Base-by-base conservation (phyloP, 2,113 vertebrate genomes). In the Chinchilla lanigera region DNA sequence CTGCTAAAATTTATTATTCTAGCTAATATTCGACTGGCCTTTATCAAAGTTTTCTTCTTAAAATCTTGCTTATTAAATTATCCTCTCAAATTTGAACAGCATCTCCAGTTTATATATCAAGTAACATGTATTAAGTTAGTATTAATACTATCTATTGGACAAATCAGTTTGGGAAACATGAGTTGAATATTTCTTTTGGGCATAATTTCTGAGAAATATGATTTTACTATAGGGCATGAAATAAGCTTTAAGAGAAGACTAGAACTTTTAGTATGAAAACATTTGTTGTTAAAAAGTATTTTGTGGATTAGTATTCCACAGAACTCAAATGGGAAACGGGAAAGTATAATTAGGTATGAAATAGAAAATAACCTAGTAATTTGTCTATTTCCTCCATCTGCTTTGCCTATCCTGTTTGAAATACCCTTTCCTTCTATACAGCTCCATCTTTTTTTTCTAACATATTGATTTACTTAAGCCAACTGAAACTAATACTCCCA, bases 11-110 rank as follows among this genome's bases (percentile, higher is more conserved):
- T 92, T 41, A 44, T 88, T 71, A 81, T 33, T 82, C 85, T 63
- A 78, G 24, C 30, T 73, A 50, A 73, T 89, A 71, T 65, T 92
- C 75, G 87, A n/a, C n/a, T 69, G 1, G 17, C 33, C 33, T 86
- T 86, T 20, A 19, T 75, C 35, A 89, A n/a, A 60, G 4, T 44
- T 22, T 47, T 86, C 5, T 26, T 61, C 60, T 93, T 87, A 54
- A 60, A 38, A 94, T 94, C 17, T 96, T 94, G 11, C 20, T 90
- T 24, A 63, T 47, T 60, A 60, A 88, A n/a, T 83, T 65, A 8
- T 73, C 35, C 20, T 95, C 14, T 44, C 94, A 5, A 78, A 93
- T 80, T 94, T 84, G 69, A 93, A 33, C n/a, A 89, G 38, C 63
- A 44, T 89, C 95, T 63, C 1, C 9, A 81, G 10, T 14, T 85